Evolutionary conservation across 2,888 invertebrate species (phyloP).

Genomic region (Rutpela maculata): DNA sequence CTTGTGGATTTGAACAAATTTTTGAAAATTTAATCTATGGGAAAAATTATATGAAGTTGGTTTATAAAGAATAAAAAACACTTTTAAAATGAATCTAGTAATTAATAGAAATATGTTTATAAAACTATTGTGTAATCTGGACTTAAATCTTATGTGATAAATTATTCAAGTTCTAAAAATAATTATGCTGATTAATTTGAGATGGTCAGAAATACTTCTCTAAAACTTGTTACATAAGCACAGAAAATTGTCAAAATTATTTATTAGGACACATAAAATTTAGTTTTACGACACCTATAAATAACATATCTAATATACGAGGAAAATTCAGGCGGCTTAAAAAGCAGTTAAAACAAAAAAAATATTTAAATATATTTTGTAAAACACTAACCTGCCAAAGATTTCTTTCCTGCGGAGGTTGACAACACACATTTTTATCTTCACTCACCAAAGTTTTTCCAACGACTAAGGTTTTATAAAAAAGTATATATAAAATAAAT

Average conservation of each 20-base stretch:
- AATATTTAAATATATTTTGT: neutral
- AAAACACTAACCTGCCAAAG: constrained; percentile 1
- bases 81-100: no score
- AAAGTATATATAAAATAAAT: constrained; percentile 60
- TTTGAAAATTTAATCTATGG: no score
- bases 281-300: neutral
- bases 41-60: no score
- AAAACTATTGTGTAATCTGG: no score
- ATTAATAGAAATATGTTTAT: no score
- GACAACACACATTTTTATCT: neutral
- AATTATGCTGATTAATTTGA: neutral
- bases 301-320: neutral
- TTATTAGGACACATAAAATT: neutral
- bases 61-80: no score
- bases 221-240: neutral
- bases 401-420: neutral
- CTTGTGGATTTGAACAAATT: no score
- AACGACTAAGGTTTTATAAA: constrained; percentile 45
- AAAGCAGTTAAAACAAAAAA: neutral
- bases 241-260: constrained; percentile 2
- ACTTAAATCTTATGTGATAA: no score
- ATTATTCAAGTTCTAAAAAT: neutral
- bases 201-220: neutral
- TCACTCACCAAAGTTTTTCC: neutral
- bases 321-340: neutral